phyloP scores from a whole-genome alignment of 2,888 invertebrate genomes.

The Macaria notata region DNA sequence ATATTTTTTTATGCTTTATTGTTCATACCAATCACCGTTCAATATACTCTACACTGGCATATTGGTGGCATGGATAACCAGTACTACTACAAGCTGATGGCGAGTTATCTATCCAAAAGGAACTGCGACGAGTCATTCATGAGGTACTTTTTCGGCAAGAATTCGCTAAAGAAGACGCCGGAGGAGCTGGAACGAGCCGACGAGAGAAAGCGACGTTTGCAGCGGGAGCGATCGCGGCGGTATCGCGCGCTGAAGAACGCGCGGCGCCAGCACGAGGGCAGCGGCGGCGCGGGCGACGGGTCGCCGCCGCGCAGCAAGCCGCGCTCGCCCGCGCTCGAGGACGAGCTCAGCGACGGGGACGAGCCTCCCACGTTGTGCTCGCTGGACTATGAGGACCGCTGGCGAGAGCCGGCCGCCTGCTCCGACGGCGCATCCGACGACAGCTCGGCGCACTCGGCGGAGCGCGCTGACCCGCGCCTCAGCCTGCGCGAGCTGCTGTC shows the following conservation, averaged over 20 bases:
- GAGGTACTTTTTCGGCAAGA: conserved; percentile 77
- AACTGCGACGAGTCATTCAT: conserved; percentile 79
- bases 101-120: conserved; percentile 73
- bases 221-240: conserved; percentile 70
- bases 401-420: conserved; percentile 56
- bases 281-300: conserved; percentile 51
- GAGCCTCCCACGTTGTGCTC: conserved; percentile 75
- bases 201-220: conserved; percentile 70
- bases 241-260: conserved; percentile 75
- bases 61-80: conserved; percentile 67
- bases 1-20: conserved; percentile 39
- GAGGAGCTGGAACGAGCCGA: conserved; percentile 74
- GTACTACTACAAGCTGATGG: conserved; percentile 77
- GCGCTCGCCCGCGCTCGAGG: conserved; percentile 53
- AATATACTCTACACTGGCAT: conserved; percentile 15
- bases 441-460: conserved; percentile 69
- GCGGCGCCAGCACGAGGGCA: conserved; percentile 68
- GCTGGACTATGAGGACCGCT: conserved; percentile 65
- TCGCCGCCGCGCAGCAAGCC: conserved; percentile 50
- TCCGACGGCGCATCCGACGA: conserved; percentile 74
- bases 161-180: conserved; percentile 69
- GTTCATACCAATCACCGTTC: conserved; percentile 3
- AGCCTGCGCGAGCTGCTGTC: conserved; percentile 68
- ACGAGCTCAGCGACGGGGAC: conserved; percentile 68
- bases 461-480: conserved; percentile 52